These are phyloP conservation scores for Palythoa caribaeorum DNA, from an alignment of 92 coral and sea anemone genomes.

Conservation along the genomic window DNA sequence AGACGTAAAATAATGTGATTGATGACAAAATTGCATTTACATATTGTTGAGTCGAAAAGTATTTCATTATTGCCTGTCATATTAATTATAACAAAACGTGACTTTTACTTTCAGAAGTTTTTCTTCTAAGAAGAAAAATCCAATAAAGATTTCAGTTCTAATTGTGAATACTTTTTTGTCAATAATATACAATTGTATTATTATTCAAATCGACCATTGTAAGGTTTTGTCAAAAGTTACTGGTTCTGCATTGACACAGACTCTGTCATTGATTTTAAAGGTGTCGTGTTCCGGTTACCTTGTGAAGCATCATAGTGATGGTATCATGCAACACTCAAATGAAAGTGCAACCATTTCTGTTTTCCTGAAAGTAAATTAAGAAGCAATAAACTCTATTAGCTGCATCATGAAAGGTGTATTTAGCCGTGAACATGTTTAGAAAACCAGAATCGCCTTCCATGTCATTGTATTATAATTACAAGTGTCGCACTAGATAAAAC, in stretches of 20 bases:
- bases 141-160: neutral
- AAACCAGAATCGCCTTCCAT: conserved; percentile 1
- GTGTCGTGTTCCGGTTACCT: conserved; percentile 29
- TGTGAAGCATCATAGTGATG: conserved; percentile 10
- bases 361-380: neutral
- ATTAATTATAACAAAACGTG: too few relatives aligned
- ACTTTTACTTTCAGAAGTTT: neutral
- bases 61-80: neutral
- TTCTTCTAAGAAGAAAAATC: neutral
- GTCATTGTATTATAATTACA: conserved; percentile 6
- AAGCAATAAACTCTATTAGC: neutral
- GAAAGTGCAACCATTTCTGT: neutral
- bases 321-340: conserved; percentile 42
- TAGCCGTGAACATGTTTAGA: neutral
- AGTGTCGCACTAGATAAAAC: neutral
- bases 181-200: neutral
- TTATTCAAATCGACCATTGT: neutral
- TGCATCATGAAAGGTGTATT: neutral
- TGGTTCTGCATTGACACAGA: conserved; percentile 1
- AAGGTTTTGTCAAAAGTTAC: conserved; percentile 1
- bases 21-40: conserved; percentile 2
- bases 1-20: neutral
- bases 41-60: neutral
- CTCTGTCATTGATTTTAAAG: neutral
- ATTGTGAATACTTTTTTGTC: neutral